Conservation (phyloP, 2,113 vertebrate species). For the Mugil cephalus region DNA sequence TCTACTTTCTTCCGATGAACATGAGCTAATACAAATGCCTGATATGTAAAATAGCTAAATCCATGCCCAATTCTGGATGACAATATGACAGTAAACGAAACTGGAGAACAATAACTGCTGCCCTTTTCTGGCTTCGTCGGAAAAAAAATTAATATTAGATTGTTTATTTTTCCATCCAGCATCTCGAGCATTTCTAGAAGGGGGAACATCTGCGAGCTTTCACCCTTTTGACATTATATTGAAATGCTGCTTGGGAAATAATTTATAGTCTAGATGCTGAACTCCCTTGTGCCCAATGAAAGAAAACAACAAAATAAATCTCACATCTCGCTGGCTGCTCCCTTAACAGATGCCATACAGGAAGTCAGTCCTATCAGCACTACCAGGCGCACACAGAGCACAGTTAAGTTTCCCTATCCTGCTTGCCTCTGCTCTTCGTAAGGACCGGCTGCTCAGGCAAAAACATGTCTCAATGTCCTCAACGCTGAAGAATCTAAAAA, state of each 20-base stretch:
- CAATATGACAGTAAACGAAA: constrained; percentile 62
- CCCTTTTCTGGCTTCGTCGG: constrained; percentile 52
- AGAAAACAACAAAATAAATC: constrained; percentile 70
- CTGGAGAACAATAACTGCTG: constrained; percentile 48
- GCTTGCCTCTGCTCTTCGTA: constrained; percentile 14
- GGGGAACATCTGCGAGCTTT: constrained; percentile 69
- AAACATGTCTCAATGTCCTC: not conserved
- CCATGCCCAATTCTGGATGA: constrained; percentile 30
- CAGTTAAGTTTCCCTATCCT: constrained; percentile 1
- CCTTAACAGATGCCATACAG: constrained; percentile 63
- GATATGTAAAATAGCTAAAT: constrained; percentile 3
- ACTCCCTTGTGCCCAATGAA: constrained; percentile 73
- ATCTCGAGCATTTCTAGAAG: constrained; percentile 58
- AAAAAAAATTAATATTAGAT: constrained; percentile 47
- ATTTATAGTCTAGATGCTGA: constrained; percentile 60
- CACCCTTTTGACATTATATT: constrained; percentile 60
- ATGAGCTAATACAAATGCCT: not conserved
- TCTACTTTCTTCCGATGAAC: constrained; percentile 3
- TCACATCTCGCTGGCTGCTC: constrained; percentile 58
- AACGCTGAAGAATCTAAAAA: not conserved
- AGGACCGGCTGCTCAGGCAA: constrained; percentile 20
- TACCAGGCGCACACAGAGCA: constrained; percentile 37
- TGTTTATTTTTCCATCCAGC: constrained; percentile 75
- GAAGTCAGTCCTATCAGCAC: constrained; percentile 62
- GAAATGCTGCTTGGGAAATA: constrained; percentile 71